A percentile compares a stretch with the other conserved stretches of the same genome.
Conservation (phyloP, 2,113 vertebrate species). For the Petroica traversi region DNA sequence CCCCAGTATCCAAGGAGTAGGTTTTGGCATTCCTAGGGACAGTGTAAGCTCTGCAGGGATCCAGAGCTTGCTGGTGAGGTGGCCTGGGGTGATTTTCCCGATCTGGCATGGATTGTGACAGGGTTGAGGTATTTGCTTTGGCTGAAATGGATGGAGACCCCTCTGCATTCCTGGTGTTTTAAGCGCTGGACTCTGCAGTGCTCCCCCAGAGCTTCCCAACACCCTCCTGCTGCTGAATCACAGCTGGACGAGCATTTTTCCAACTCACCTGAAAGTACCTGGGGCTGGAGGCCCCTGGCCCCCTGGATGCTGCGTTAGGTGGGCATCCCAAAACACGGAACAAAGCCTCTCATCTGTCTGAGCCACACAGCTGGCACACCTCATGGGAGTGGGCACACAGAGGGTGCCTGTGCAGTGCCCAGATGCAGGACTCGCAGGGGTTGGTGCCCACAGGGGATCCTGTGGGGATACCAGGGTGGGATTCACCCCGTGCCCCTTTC, state of each 20-base stretch:
- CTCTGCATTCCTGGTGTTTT: background rate
- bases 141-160: background rate
- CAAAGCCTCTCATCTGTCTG: background rate
- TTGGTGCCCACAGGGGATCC: background rate
- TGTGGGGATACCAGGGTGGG: background rate
- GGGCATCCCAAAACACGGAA: background rate
- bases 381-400: rapidly evolving
- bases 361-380: background rate
- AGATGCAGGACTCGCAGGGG: background rate
- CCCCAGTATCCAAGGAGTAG: background rate
- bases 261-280: background rate
- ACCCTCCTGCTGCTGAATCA: rapidly evolving
- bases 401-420: background rate
- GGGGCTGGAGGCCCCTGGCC: background rate
- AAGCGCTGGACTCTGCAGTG: background rate
- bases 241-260: background rate
- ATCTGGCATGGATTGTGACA: background rate
- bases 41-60: background rate
- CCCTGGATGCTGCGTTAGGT: background rate
- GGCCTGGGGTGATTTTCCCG: background rate
- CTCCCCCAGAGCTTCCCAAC: background rate
- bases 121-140: background rate
- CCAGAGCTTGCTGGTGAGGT: background rate
- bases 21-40: background rate
- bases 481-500: background rate